Evolutionary conservation across 2,888 invertebrate genomes (phyloP), one percentile per base, ranked within the genome.

Genomic region (Coelopa pilipes): DNA sequence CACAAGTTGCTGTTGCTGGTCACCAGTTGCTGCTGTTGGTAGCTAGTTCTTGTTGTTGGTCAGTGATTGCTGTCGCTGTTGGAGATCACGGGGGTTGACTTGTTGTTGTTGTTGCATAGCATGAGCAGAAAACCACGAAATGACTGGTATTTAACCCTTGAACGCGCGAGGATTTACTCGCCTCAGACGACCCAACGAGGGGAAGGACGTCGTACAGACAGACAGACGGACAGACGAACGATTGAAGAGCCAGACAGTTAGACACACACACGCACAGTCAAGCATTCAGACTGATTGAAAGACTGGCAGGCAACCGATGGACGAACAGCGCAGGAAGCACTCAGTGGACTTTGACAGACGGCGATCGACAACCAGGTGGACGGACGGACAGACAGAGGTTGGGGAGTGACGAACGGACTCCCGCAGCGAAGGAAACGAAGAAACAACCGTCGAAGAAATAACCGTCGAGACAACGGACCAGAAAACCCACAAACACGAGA

Each of bases 131-230:
- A 71, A 55, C 49, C 45, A 59, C 19, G 46, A 73, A 75, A 53
- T 73, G 70, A 73, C 70, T 62, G 73, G 49, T 68, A 68, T 75
- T 75, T 75, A 75, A 73, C 71, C 75, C 71, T 47, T 68, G 73
- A 68, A 69, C 60, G 73, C 45, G 12, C 12, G 5, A 49, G 34
- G 49, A 55, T 55, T 55, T 19, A 55, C 9, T 55, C 19, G 19
- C 55, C 55, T 19, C 17, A n/a, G 9, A 1, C 17, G 55, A 55
- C 55, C 55, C 17, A 55, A 12, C 1, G 3, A 55, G 17, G 17
- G n/a, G n/a, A n/a, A n/a, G n/a, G n/a, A n/a, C n/a, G n/a, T n/a
- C n/a, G n/a, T n/a, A n/a, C n/a, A n/a, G n/a, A n/a, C n/a, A n/a
- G n/a, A n/a, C n/a, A n/a, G n/a, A n/a, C n/a, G n/a, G n/a, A n/a